Evolutionary conservation across 2,888 invertebrate species (phyloP).

Genomic region (Habroteleia sp.): DNA sequence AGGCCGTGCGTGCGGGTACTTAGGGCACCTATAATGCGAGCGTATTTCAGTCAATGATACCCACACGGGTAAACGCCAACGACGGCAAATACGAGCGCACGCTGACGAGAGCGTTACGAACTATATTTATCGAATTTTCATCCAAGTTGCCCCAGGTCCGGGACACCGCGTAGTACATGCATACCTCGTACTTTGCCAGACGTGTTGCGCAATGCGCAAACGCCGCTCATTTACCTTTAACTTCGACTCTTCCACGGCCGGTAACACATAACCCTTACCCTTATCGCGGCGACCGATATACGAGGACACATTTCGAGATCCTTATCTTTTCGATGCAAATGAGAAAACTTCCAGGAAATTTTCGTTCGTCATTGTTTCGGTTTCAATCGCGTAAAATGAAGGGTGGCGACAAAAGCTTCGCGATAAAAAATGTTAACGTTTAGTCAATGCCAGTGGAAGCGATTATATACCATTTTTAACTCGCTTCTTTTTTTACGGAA

Average conservation of each 20-base stretch:
- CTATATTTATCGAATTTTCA: slow-evolving; percentile 67
- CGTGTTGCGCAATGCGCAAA: slow-evolving; percentile 62
- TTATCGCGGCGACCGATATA: slow-evolving; percentile 25
- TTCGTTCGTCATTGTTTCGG: background rate
- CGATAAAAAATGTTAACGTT: too few species aligned
- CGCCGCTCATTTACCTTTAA: slow-evolving; percentile 58
- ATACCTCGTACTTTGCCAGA: slow-evolving; percentile 63
- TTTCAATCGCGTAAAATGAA: too few species aligned
- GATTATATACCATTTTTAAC: too few species aligned
- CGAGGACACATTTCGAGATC: slow-evolving; percentile 10
- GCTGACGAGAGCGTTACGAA: slow-evolving; percentile 50
- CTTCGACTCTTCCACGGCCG: slow-evolving; percentile 42
- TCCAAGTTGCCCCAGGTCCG: slow-evolving; percentile 67
- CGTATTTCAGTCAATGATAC: slow-evolving; percentile 56
- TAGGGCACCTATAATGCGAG: slow-evolving; percentile 51
- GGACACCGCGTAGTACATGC: slow-evolving; percentile 60
- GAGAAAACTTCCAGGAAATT: slow-evolving; percentile 1
- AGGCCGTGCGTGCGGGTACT: slow-evolving; percentile 67
- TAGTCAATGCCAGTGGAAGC: too few species aligned
- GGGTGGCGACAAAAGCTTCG: too few species aligned
- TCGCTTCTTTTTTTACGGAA: too few species aligned
- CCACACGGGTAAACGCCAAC: slow-evolving; percentile 45
- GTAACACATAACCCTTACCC: slow-evolving; percentile 17
- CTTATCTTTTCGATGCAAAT: slow-evolving; percentile 13
- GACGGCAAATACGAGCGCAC: slow-evolving; percentile 43